Base-by-base conservation (phyloP, 2,888 invertebrate genomes). In the Orthonychiurus folsomi region DNA sequence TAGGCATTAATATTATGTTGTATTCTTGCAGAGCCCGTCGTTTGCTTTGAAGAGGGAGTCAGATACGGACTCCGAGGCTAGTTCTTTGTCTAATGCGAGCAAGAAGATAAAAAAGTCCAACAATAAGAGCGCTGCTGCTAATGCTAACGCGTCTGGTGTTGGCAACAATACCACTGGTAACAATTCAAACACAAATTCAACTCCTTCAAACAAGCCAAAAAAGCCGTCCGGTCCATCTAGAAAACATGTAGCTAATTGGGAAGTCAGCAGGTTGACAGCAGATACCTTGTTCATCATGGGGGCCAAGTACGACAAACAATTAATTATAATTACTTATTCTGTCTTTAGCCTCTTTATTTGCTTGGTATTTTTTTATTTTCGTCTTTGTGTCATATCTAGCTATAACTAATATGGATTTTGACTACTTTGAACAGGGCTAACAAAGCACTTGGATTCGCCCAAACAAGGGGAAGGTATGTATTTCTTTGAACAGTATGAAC, bases 211-310 rank as follows among this genome's bases (percentile, higher is more conserved):
- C 27, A 73, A 73, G 63, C 72, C 72, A 57, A 73, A 73, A 60
- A 73, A 73, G 56, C 71, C 70, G 55, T 67, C 71, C 61, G 72
- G 72, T 62, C 72, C 72, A 60, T 70, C 68, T 53, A 66, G 71
- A 55, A 73, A 73, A 62, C 72, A 73, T 63, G 72, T 73, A 53
- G 82, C 84, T 53, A 85, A 87, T 77, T 89, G 88, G 88, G 86
- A 88, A 74, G 85, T 88, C 0, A 82, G 82, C 0, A 79, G 88
- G 69, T 80, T 89, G 27, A 83, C 80, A n/a, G 79, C 82, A 59
- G 85, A 85, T n/a, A 87, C 87, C 0, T 75, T 85, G 56, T 89
- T 89, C 76, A 86, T 89, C 56, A 87, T 89, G 86, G 88, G 88
- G 26, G 86, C 88, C 64, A 85, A 85, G 80, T 79, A 73, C 74